Conservation (phyloP, 2,797 vertebrate genomes). For the Ceyx erithaca region DNA sequence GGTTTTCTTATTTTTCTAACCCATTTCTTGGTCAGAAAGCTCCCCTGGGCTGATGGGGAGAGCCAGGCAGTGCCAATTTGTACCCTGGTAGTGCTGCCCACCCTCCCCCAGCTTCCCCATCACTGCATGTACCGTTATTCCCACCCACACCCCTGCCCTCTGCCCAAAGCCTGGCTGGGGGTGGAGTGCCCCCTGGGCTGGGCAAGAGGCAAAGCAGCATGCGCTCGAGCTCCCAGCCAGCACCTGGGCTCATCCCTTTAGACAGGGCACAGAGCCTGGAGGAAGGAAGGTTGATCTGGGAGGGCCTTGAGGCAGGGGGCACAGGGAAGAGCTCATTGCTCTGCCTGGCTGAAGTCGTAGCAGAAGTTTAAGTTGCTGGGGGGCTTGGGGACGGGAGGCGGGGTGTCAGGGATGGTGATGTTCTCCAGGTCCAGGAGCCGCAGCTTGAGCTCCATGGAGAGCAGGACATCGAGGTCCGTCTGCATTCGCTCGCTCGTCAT, state of each 20-base stretch:
- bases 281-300: background rate
- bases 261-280: background rate
- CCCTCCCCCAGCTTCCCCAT: no score
- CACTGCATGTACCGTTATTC: no score
- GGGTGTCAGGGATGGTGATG: conserved; percentile 88
- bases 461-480: conserved; percentile 93
- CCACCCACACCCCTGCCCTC: no score
- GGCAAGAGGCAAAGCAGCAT: no score
- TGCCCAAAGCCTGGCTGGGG: no score
- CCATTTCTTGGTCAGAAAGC: background rate
- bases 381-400: conserved; percentile 89
- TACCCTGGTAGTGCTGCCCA: no score
- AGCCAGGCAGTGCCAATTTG: no score
- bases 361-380: conserved; percentile 97
- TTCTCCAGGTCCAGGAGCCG: conserved; percentile 95
- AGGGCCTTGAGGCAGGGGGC: no score
- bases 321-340: conserved; percentile 81
- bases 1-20: background rate
- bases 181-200: no score
- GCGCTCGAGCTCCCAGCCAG: background rate
- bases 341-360: conserved; percentile 92
- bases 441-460: conserved; percentile 98
- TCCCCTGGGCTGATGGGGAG: no score
- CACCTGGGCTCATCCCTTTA: background rate
- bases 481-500: conserved; percentile 93